Evolutionary conservation across 2,888 invertebrate genomes (phyloP), one percentile per base, ranked within the genome.

Genomic region (Allygus modestus): DNA sequence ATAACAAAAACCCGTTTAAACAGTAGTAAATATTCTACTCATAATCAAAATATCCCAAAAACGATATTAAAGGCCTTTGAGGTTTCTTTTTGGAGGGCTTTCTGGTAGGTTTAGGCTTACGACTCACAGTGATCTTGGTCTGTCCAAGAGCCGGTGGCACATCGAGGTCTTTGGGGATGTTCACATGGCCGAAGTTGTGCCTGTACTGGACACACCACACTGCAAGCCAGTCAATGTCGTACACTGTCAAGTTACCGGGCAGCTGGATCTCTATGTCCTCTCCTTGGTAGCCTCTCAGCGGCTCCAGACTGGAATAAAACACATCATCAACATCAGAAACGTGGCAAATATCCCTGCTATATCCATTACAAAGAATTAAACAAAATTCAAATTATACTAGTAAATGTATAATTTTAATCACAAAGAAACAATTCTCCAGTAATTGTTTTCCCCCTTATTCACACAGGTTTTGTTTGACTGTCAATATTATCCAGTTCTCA

Each of bases 251-350:
- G 88, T 94, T 94, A 75, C 95, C 95, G 0, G 97, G 97, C 82
- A 98, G 91, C 89, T 96, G 96, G 88, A 98, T 95, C 91, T 97
- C 97, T 85, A 98, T 97, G 90, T 97, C 97, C 90, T 97, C 97
- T 4, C 97, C 97, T 89, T 96, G 95, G 91, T 98, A 98, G 5
- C 96, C 96, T 9, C 95, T 93, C 54, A 98, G 92, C 0, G 96
- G 96, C 85, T 95, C 93, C 81, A 95, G 90, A 51, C 97, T 93
- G 88, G 12, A 86, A 87, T 82, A 82, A 46, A 84, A 65, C 82
- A 81, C 58, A 54, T 28, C 37, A n/a, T 15, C 12, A 17, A 31
- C 20, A 20, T 23, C 58, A 4, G 37, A 71, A 31, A 31, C n/a
- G n/a, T n/a, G n/a, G n/a, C n/a, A n/a, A n/a, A n/a, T n/a, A n/a